A percentile compares a stretch with the other conserved stretches of the same genome.
Evolutionary conservation across 2,888 invertebrate species (phyloP).

Genomic region (Synanthedon tipuliformis): DNA sequence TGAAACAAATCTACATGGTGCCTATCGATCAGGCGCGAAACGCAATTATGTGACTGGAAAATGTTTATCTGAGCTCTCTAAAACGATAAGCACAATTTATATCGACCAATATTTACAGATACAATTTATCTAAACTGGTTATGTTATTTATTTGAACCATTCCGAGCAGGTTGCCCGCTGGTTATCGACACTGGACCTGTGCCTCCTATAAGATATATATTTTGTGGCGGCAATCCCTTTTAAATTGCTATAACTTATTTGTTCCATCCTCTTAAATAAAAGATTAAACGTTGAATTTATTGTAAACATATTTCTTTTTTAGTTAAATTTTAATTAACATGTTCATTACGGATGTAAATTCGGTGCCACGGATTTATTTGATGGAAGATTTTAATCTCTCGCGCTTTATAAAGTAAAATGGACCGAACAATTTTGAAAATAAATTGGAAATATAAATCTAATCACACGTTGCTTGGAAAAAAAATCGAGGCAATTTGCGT

Average conservation of each 20-base stretch:
- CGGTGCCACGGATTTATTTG: too few relatives aligned
- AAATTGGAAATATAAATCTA: too few relatives aligned
- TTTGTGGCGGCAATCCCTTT: conserved; percentile 51
- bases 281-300: conserved; percentile 37
- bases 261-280: conserved; percentile 20
- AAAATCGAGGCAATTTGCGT: too few relatives aligned
- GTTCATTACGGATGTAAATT: conserved; percentile 5
- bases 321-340: conserved; percentile 29
- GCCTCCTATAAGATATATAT: conserved; percentile 44
- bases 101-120: conserved; percentile 58
- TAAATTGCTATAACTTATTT: conserved; percentile 56
- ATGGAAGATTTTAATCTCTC: too few relatives aligned
- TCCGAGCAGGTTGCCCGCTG: conserved; percentile 55
- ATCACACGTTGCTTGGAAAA: too few relatives aligned
- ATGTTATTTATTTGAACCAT: conserved; percentile 56
- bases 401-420: too few relatives aligned
- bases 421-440: too few relatives aligned
- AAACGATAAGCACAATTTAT: conserved; percentile 49
- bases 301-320: conserved; percentile 19
- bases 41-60: conserved; percentile 27
- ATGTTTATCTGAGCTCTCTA: conserved; percentile 30
- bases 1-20: conserved; percentile 9
- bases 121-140: conserved; percentile 59
- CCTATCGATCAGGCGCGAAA: conserved; percentile 21
- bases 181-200: conserved; percentile 46